These are phyloP conservation scores for Phytoseiulus persimilis DNA, from an alignment of 2,888 invertebrate species.

Conservation along the genomic window DNA sequence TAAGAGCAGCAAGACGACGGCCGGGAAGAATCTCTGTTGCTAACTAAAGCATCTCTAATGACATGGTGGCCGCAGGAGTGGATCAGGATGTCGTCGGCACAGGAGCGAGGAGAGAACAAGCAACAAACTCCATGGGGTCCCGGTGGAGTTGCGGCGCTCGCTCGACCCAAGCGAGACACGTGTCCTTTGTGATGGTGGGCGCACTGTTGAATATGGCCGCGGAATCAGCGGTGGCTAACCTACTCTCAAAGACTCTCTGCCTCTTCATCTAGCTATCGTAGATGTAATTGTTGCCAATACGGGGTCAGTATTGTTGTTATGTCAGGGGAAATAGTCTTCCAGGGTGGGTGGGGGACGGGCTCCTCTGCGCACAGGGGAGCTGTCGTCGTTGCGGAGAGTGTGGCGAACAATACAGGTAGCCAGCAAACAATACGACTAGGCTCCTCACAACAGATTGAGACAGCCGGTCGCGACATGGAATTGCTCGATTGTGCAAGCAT, in stretches of 20 bases:
- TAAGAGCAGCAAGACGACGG: neutral
- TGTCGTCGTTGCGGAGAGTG: no score
- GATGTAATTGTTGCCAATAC: neutral
- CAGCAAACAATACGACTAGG: neutral
- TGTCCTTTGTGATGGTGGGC: neutral
- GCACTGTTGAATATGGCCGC: neutral
- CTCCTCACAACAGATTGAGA: neutral
- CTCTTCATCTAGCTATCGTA: slow-evolving; percentile 5
- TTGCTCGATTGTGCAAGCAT: neutral
- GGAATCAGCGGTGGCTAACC: neutral
- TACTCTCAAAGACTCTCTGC: neutral
- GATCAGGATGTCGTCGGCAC: neutral
- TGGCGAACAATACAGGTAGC: neutral
- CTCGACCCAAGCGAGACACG: neutral
- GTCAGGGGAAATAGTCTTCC: neutral
- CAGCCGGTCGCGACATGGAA: neutral
- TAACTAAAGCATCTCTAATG: slow-evolving; percentile 5
- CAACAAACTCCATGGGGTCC: neutral
- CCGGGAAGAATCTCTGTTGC: neutral
- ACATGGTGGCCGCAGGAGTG: neutral
- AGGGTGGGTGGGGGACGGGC: neutral
- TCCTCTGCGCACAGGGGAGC: neutral
- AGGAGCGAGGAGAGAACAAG: neutral
- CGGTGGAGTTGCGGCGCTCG: neutral
- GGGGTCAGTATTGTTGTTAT: neutral